These are phyloP conservation scores for Taenaris catops DNA, from an alignment of 2,888 invertebrate species.

Conservation along the genomic window DNA sequence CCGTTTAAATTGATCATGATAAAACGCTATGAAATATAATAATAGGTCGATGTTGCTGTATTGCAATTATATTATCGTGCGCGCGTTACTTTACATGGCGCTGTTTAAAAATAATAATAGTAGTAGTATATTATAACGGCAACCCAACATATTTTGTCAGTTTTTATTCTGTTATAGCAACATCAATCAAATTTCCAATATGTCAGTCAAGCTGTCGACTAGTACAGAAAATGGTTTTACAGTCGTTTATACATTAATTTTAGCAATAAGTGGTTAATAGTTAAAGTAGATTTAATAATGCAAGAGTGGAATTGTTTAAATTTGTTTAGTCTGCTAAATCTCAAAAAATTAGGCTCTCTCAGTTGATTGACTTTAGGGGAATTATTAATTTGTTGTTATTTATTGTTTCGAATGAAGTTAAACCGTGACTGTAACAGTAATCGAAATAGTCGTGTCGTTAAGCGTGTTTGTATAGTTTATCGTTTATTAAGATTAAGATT, in stretches of 20 bases:
- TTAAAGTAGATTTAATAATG: conserved; percentile 37
- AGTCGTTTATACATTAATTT: conserved; percentile 20
- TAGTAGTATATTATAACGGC: too few relatives aligned
- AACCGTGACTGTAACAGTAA: conserved; percentile 33
- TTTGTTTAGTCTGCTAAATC: conserved; percentile 26
- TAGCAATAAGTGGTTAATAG: conserved; percentile 38
- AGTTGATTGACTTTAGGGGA: conserved; percentile 32
- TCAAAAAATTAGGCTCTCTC: conserved; percentile 28
- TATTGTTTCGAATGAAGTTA: conserved; percentile 42
- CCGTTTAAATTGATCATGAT: too few relatives aligned
- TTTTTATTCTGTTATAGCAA: too few relatives aligned
- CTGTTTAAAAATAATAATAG: too few relatives aligned
- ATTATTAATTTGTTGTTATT: conserved; percentile 51
- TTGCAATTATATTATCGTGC: too few relatives aligned
- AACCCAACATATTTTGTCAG: too few relatives aligned
- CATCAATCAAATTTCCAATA: too few relatives aligned
- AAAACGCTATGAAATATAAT: too few relatives aligned
- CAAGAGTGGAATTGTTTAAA: conserved; percentile 30
- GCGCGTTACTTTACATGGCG: too few relatives aligned
- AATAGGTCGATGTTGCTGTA: too few relatives aligned
- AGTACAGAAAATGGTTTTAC: conserved; percentile 43
- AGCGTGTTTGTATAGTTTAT: conserved; percentile 35
- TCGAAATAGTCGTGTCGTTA: conserved; percentile 36
- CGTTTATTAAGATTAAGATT: conserved; percentile 41
- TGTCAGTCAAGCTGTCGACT: conserved; percentile 51